A percentile compares a stretch with the other conserved stretches of the same genome.
Evolutionary conservation across 2,797 vertebrate genomes (phyloP).

Genomic region (Eulemur coronatus): DNA sequence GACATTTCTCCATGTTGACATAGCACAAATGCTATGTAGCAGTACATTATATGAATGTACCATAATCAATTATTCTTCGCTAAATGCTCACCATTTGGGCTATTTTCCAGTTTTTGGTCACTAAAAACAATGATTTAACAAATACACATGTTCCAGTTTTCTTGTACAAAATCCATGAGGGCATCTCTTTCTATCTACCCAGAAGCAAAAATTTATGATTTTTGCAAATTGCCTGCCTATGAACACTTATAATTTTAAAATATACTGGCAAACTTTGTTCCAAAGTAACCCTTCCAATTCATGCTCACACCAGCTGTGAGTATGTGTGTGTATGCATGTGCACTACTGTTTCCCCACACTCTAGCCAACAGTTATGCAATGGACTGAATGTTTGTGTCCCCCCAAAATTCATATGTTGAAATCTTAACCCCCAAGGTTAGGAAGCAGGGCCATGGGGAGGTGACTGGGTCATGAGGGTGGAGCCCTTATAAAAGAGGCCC

Average conservation of each 20-base stretch:
- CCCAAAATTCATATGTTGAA: neutral
- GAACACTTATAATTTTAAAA: neutral
- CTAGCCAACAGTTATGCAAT: neutral
- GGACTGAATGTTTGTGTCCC: neutral
- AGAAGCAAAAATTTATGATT: neutral
- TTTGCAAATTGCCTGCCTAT: neutral
- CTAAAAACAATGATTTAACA: neutral
- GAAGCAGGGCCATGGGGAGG: no score
- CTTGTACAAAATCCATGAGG: neutral
- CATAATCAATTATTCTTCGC: neutral
- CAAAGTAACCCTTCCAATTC: neutral
- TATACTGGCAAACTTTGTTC: neutral
- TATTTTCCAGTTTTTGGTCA: neutral
- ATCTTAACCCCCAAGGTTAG: neutral
- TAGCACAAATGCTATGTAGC: neutral
- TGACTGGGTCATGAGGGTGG: neutral
- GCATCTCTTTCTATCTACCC: neutral
- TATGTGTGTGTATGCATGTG: no score
- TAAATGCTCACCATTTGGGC: neutral
- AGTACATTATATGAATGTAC: neutral
- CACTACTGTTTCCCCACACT: fast-evolving
- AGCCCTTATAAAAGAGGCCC: neutral
- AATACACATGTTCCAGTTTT: neutral
- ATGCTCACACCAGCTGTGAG: neutral
- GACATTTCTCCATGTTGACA: neutral